A percentile compares a stretch with the other conserved stretches of the same genome.
Evolutionary conservation across 1,140 invertebrate genomes (phyloP).

Genomic region (Drosophila grimshawi): DNA sequence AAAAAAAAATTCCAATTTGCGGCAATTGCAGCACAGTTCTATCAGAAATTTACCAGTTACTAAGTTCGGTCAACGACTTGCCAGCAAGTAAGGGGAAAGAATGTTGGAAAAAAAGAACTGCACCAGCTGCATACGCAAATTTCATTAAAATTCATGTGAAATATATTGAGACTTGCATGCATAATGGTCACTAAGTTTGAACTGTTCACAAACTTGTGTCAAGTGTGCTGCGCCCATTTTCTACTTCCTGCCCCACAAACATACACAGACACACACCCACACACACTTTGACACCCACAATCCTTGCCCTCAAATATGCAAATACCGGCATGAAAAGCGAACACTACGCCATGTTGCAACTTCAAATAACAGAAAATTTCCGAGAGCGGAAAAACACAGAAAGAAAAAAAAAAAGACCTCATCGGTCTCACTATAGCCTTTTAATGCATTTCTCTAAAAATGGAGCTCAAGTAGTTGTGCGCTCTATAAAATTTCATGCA

Average conservation of each 20-base stretch:
- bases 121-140: constrained; percentile 40
- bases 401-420: background rate
- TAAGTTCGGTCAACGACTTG: constrained; percentile 9
- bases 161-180: constrained; percentile 81
- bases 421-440: constrained; percentile 17
- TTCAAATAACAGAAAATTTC: constrained; percentile 21
- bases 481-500: constrained; percentile 79
- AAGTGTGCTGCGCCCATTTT: constrained; percentile 50
- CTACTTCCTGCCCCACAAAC: background rate
- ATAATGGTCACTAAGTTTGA: constrained; percentile 81
- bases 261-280: background rate
- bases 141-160: constrained; percentile 82
- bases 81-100: constrained; percentile 35
- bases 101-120: constrained; percentile 2
- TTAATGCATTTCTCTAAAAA: constrained; percentile 57
- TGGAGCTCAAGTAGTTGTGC: constrained; percentile 74
- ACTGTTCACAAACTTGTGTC: constrained; percentile 61
- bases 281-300: constrained; percentile 5
- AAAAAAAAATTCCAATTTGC: constrained; percentile 6
- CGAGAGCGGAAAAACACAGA: background rate
- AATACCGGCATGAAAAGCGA: constrained; percentile 45
- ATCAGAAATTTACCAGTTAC: constrained; percentile 11
- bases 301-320: constrained; percentile 55
- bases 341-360: constrained; percentile 24
- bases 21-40: background rate